Percentiles rank a stretch among this genome's conserved stretches.
Evolutionary conservation across 1,140 invertebrate genomes (phyloP).

Genomic region (Archivesica marissinica): DNA sequence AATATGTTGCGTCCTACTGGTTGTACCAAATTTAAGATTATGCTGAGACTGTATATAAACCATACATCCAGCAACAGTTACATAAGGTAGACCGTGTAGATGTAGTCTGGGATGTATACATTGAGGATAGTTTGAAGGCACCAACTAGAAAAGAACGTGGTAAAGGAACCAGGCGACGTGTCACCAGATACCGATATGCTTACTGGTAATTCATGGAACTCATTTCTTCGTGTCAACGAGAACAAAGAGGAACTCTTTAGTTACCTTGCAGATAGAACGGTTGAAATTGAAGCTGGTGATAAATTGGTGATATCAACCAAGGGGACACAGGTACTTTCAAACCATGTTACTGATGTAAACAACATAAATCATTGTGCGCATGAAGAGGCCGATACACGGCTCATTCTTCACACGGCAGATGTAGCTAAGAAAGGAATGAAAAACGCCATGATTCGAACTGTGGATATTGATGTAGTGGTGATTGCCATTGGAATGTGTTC

Average conservation of each 20-base stretch:
- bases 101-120: constrained; percentile 54
- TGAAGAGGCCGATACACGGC: constrained; percentile 23
- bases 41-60: constrained; percentile 10
- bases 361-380: constrained; percentile 14
- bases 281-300: not conserved
- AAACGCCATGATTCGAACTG: no score
- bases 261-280: not conserved
- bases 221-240: constrained; percentile 19
- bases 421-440: not conserved
- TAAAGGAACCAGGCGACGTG: not conserved
- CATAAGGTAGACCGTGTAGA: not conserved
- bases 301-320: not conserved
- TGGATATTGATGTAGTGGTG: no score
- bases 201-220: constrained; percentile 7
- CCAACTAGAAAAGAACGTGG: not conserved
- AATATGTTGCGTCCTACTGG: not conserved
- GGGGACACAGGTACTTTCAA: no score
- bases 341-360: not conserved
- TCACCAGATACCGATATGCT: constrained; percentile 2
- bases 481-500: no score
- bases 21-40: constrained; percentile 6
- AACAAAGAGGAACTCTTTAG: constrained; percentile 53
- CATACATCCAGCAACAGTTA: constrained; percentile 18
- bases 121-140: constrained; percentile 6
- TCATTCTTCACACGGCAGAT: constrained; percentile 2